Evolutionary conservation across 2,888 invertebrate species (phyloP).

Genomic region (Cantharis flavilabris): DNA sequence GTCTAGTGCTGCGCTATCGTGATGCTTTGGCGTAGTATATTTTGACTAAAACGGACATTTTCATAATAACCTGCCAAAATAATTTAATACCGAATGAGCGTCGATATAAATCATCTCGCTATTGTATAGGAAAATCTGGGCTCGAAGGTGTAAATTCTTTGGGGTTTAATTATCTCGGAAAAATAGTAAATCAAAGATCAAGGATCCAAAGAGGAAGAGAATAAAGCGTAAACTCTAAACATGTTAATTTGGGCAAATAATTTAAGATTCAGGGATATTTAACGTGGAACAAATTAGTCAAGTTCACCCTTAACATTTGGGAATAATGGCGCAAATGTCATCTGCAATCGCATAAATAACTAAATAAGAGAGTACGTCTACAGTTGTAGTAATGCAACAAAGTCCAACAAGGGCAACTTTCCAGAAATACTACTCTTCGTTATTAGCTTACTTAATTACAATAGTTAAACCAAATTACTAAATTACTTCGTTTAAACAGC

Average conservation of each 20-base stretch:
- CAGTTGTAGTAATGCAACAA: conserved; percentile 30
- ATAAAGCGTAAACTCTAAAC: neutral
- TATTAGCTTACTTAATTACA: conserved; percentile 35
- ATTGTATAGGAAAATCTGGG: neutral
- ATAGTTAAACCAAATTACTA: conserved; percentile 34
- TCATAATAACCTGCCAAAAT: neutral
- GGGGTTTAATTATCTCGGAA: neutral
- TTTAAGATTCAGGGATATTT: conserved; percentile 24
- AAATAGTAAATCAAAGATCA: neutral
- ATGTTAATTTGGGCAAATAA: conserved; percentile 5
- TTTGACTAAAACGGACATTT: neutral
- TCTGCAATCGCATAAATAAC: conserved; percentile 41
- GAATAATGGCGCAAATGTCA: conserved; percentile 40
- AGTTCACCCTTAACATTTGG: conserved; percentile 39
- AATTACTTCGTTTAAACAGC: conserved; percentile 26
- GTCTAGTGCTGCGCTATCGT: conserved; percentile 27
- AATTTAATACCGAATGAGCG: neutral
- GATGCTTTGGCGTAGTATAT: conserved; percentile 17
- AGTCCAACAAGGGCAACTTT: conserved; percentile 21
- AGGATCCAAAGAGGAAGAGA: neutral
- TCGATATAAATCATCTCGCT: neutral
- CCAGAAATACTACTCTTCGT: conserved; percentile 29
- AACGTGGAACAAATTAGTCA: conserved; percentile 40
- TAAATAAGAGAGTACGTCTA: conserved; percentile 32
- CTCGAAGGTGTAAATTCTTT: neutral